Percentiles rank a stretch among this genome's conserved stretches.
Conservation (phyloP, 2,888 invertebrate species). For the Meloe dianella region DNA sequence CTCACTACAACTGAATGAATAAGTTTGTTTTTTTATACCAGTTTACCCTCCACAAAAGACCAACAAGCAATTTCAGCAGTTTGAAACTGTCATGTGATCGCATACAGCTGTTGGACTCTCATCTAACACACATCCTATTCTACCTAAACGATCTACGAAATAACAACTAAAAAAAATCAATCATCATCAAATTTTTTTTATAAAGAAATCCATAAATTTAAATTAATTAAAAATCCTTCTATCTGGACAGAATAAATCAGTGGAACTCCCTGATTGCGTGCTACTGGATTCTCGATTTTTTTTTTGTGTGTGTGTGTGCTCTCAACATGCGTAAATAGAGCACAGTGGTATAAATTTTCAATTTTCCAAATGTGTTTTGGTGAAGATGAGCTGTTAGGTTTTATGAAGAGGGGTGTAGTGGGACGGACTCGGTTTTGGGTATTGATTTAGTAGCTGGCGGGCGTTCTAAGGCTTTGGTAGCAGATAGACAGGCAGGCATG, state of each 20-base stretch:
- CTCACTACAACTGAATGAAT: constrained; percentile 15
- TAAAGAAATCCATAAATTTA: background rate
- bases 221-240: background rate
- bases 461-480: constrained; percentile 59
- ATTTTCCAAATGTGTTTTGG: constrained; percentile 47
- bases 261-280: constrained; percentile 8
- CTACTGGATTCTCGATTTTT: constrained; percentile 13
- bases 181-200: background rate
- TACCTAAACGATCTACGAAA: background rate
- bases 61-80: constrained; percentile 36
- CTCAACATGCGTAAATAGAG: constrained; percentile 27
- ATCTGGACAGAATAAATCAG: background rate
- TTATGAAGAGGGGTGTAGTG: constrained; percentile 44
- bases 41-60: constrained; percentile 25
- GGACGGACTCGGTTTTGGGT: constrained; percentile 50
- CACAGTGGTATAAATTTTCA: constrained; percentile 45
- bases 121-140: constrained; percentile 26
- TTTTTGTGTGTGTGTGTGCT: background rate
- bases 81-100: constrained; percentile 39
- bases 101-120: constrained; percentile 43
- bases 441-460: constrained; percentile 62
- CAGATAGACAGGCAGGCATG: constrained; percentile 61
- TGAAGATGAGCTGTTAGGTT: constrained; percentile 49
- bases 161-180: background rate
- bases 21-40: background rate